Evolutionary conservation across 2,888 invertebrate species (phyloP).

Genomic region (Ectropis crepuscularia): DNA sequence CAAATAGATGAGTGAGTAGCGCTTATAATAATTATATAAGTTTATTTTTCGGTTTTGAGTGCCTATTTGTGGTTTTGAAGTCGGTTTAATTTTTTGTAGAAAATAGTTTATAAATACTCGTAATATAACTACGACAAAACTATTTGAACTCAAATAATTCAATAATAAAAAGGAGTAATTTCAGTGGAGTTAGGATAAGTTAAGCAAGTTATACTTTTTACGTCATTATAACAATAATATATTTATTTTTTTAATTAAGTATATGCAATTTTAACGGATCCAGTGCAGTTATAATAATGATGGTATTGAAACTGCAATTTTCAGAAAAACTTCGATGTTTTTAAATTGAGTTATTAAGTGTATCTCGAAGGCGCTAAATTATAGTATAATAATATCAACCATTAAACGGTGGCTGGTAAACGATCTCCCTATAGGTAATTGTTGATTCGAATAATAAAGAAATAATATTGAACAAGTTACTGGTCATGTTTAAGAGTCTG

Average conservation of each 20-base stretch:
- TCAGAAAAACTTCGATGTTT: slow-evolving; percentile 54
- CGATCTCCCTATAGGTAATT: slow-evolving; percentile 46
- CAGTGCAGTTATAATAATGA: slow-evolving; percentile 62
- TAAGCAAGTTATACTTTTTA: no score
- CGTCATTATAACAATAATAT: slow-evolving; percentile 26
- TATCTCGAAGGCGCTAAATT: slow-evolving; percentile 75
- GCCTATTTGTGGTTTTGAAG: no score
- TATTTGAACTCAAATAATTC: no score
- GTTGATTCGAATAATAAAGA: slow-evolving; percentile 34
- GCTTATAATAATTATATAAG: no score
- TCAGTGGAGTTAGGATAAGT: no score
- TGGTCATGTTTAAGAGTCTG: slow-evolving; percentile 50
- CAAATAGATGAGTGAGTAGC: no score
- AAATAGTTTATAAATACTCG: no score
- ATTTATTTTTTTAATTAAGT: slow-evolving; percentile 14
- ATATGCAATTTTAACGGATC: slow-evolving; percentile 41
- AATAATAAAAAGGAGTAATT: no score
- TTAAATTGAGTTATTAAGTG: slow-evolving; percentile 77
- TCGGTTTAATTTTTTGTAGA: no score
- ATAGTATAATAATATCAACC: slow-evolving; percentile 65
- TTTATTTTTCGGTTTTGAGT: no score
- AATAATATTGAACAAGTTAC: not conserved
- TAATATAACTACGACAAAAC: no score
- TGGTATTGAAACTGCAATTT: slow-evolving; percentile 56
- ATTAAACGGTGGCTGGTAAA: slow-evolving; percentile 65